Base-by-base conservation (phyloP, 2,888 invertebrate species). In the Vesta saturnalis region DNA sequence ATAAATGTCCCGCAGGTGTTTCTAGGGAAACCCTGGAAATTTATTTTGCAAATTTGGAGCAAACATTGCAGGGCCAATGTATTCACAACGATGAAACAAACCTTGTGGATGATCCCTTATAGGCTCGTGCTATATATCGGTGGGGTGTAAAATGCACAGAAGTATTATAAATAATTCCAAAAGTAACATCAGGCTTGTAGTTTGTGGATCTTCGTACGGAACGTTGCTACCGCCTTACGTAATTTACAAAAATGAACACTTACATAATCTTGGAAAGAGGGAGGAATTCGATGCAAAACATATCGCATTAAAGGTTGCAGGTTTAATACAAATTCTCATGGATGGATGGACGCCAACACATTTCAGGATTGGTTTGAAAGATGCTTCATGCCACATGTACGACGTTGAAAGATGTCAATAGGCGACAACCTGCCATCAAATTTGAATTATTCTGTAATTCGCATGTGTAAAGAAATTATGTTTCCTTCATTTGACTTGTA, bases 181-280 rank as follows among this genome's bases (percentile, higher is more conserved):
- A 66, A 55, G 73, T n/a, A 54, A 69, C 22, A 69, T 76, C 18
- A 72, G 69, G 39, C 14, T 77, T 10, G 79, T 79, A 79, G 69
- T 64, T 76, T 66, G 70, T 72, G 76, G 73, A 1, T 72, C 71
- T 56, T 78, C 79, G 10, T 65, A 22, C 52, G 79, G 79, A 16
- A 63, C 69, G 8, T 46, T 60, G 46, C 64, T 77, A 18, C 77
- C 77, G 14, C 74, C 73, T 15, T 80, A 78, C 65, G 74, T 78
- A 10, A 59, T 60, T 12, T 66, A 30, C 10, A 30, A 30, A 10
- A 30, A 10, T 10, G 10, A 30, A 30, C 63, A 43, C 46, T 35
- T 83, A 19, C 78, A 74, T 73, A 69, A 74, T 47, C 77, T 8
- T 82, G 81, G 81, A 75, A 73, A 5, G 71, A 73, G 68, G 76